Evolutionary conservation across 64 coral and sea anemone species (phyloP), one percentile per base, ranked within the genome.

Genomic region (Actinia tenebrosa): DNA sequence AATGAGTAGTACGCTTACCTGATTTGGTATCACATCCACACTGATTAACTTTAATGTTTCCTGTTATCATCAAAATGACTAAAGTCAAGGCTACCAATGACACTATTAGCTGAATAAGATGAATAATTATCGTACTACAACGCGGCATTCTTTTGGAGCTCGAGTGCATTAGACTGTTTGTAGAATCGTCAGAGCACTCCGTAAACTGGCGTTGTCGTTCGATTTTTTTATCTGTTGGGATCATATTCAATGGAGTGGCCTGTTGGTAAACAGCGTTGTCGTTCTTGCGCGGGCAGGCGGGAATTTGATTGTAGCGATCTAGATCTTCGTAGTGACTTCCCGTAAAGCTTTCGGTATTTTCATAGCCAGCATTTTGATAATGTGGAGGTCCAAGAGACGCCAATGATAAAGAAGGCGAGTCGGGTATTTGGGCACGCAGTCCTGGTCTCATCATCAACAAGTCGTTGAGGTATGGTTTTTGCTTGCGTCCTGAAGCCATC

Each of bases 401-500:
- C 22, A 44, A 81, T 53, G 77, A 26, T 16, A 81, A 16, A 50
- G 79, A 81, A 37, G 79, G 79, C 45, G 79, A 81, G 22, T 53
- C 79, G 6, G 79, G 79, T 53, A 81, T 53, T 50, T 81, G 79
- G 44, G 79, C 79, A 53, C 79, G 79, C 16, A 81, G 79, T n/a
- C 79, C 79, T 18, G 79, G 79, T 25, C 44, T 81, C 79, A 53
- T 81, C 79, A 81, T 81, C 16, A 81, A 17, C 5, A 81, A 81
- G 46, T 81, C 17, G 16, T 53, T 81, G 44, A 11, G 1, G 15
- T 1, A 5, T 53, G 45, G 79, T 18, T 81, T 81, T 53, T 81
- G 79, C 17, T 81, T 81, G 79, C 46, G 79, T 53, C 79, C 79
- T 75, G 69, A 75, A 75, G 69, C 69, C 69, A 75, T 75, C 23